Base-by-base conservation (phyloP, 2,888 invertebrate species). In the Sycophila texana region DNA sequence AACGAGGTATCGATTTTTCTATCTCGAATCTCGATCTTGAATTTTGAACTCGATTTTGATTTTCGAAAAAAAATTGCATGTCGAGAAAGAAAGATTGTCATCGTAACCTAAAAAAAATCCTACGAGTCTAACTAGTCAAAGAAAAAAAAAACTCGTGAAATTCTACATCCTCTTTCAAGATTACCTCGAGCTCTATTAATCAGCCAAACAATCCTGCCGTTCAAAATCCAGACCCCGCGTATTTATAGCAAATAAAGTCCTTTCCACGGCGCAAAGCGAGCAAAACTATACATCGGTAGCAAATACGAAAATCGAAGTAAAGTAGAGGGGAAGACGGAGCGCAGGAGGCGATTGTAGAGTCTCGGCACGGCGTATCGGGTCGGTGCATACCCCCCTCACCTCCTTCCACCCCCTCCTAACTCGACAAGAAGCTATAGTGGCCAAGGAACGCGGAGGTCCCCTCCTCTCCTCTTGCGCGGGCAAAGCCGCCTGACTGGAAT, bases 401-500 rank as follows among this genome's bases (percentile, higher is more conserved):
- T n/a, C n/a, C n/a, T n/a, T n/a, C n/a, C n/a, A n/a, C n/a, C n/a
- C 84, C 85, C 85, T 18, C n/a, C 76, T 86, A 86, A 87, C 87
- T 86, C 86, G 85, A 87, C 87, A 86, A 85, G 86, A 85, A 55
- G n/a, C 65, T 67, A 53, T 39, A 26, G 2, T 68, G 60, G 68
- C 26, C 16, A 57, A 74, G 60, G 16, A 30, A 57, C 58, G 60
- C 61, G 13, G 49, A 80, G 72, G 16, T 16, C 63, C 26, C 57
- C 20, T n/a, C 58, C 20, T 10, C 26, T 51, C 47, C 66, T 67
- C 58, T 49, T 4, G 18, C 55, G 10, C 49, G 26, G 10, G 57
- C 49, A 39, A 18, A 22, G 51, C 70, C 73, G 84, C 87, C 86
- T 87, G 88, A 88, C 87, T 79, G 83, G 88, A 88, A 88, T 88